Percentiles rank a stretch among this genome's conserved stretches.
Evolutionary conservation across 1,140 invertebrate species (phyloP).

Genomic region (Aleiodes sp.): DNA sequence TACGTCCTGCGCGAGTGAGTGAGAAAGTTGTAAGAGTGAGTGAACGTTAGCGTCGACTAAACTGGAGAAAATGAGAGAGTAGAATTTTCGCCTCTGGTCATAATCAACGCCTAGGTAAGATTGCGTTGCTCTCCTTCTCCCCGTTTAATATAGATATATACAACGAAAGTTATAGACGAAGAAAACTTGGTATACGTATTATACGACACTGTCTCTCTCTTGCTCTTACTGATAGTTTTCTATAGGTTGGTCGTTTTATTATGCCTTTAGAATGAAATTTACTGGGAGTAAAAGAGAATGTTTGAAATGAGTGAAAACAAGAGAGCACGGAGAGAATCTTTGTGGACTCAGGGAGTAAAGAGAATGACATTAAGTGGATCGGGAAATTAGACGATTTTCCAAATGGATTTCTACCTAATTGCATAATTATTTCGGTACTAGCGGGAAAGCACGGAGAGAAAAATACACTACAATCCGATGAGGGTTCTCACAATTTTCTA

Average conservation of each 20-base stretch:
- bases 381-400: background rate
- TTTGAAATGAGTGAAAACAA: background rate
- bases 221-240: background rate
- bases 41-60: background rate
- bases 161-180: background rate
- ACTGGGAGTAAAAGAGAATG: background rate
- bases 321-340: background rate
- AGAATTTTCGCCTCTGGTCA: slow-evolving; percentile 2
- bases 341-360: background rate
- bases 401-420: background rate
- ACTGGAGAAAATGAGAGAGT: background rate
- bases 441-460: no score
- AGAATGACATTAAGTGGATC: background rate
- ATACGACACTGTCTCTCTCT: background rate
- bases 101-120: slow-evolving; percentile 1
- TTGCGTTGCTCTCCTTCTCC: background rate
- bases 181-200: slow-evolving; percentile 1
- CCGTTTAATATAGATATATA: background rate
- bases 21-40: background rate
- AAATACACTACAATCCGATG: no score
- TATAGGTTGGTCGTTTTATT: background rate
- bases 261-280: slow-evolving; percentile 3
- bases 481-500: no score
- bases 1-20: background rate
- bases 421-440: background rate